Percentiles rank a stretch among this genome's conserved stretches.
Conservation (phyloP, 2,888 invertebrate species). For the Embidobia sp. region DNA sequence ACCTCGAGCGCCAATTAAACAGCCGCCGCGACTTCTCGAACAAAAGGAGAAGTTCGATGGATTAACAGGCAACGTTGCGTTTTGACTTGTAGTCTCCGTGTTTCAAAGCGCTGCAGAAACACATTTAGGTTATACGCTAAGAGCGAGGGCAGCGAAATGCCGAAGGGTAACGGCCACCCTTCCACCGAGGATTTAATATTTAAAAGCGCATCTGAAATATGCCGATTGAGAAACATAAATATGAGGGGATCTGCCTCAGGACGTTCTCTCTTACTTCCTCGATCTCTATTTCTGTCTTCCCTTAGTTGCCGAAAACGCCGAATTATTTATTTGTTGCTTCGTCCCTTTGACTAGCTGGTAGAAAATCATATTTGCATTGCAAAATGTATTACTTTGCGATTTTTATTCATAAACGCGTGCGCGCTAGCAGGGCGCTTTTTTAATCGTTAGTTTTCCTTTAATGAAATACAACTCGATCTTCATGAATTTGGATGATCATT, state of each 20-base stretch:
- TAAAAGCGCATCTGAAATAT: constrained; percentile 81
- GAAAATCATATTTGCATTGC: constrained; percentile 61
- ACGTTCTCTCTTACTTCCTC: constrained; percentile 60
- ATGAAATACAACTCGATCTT: no score
- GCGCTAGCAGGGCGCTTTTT: no score
- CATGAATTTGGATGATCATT: no score
- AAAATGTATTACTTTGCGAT: constrained; percentile 42
- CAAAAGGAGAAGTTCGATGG: constrained; percentile 15
- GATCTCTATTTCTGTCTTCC: constrained; percentile 53
- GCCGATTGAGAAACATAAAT: constrained; percentile 80
- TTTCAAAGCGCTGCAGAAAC: constrained; percentile 54
- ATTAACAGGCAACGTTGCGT: constrained; percentile 53
- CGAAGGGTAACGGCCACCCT: constrained; percentile 65
- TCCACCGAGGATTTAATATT: constrained; percentile 78
- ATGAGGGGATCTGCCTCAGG: constrained; percentile 69
- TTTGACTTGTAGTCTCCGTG: constrained; percentile 49
- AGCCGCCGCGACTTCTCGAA: no score
- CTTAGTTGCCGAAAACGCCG: constrained; percentile 65
- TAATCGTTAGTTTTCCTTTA: no score
- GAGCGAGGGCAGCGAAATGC: constrained; percentile 61
- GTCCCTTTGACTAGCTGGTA: constrained; percentile 52
- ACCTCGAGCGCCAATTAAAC: constrained; percentile 60
- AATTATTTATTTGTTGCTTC: constrained; percentile 77
- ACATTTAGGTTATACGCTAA: constrained; percentile 60
- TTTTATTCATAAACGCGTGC: no score